Evolutionary conservation across 2,888 invertebrate genomes (phyloP), one percentile per base, ranked within the genome.

Genomic region (Acanthopleura granulata): DNA sequence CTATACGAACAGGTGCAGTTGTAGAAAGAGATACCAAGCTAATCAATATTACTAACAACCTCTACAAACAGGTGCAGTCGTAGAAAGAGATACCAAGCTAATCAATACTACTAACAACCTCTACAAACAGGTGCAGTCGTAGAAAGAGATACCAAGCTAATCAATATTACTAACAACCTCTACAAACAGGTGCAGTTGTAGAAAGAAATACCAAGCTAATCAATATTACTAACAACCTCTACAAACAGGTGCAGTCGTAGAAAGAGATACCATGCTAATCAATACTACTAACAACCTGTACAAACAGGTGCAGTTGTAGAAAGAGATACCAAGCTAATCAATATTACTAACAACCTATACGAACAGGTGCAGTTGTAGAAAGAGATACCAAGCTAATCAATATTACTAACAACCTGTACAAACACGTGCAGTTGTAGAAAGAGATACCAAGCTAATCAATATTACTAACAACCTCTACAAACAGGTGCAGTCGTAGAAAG

Each of bases 351-450:
- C n/a, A 77, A 84, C 74, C 84, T 84, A 75, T 29, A 79, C 76
- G 22, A 27, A 49, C 16, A 66, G 18, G 12, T 12, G 12, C 57
- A 57, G 22, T 57, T 12, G 57, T 6, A 4, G 57, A 12, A 18
- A 57, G n/a, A 6, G 12, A 6, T 12, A 57, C n/a, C 57, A 57
- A n/a, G 22, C 57, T 40, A 40, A 40, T 40, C 40, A 40, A 40
- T 40, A 9, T n/a, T n/a, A n/a, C n/a, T n/a, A n/a, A n/a, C n/a
- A 77, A 84, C 74, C 84, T 84, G 76, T 29, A 79, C 76, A 27
- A 27, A 49, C 16, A 66, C 3, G 12, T 12, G 12, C 57, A 57
- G 22, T 57, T 12, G 57, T 6, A 4, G 57, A 12, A 18, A 57
- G n/a, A 6, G 12, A 6, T 12, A 57, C n/a, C 57, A 57, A n/a